Base-by-base conservation (phyloP, 2,888 invertebrate species). In the Sinotaia quadrata region DNA sequence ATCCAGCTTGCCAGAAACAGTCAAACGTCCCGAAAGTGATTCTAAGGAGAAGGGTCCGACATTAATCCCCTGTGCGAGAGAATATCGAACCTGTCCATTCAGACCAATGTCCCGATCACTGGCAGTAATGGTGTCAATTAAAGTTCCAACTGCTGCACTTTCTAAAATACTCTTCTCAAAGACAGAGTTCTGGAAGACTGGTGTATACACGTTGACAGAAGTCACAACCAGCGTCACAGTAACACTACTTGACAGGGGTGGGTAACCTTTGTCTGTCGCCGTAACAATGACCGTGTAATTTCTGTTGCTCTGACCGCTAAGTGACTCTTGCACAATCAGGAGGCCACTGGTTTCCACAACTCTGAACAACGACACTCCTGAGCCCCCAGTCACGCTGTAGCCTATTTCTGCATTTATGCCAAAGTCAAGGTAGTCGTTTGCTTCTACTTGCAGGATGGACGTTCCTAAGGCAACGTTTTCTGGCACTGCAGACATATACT, bases 111-210 rank as follows among this genome's bases (percentile, higher is more conserved):
- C 97, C 71, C 91, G 91, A 86, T 97, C 97, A 0, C 92, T 92
- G 4, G 97, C 97, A 74, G 91, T 92, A 0, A 97, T 93, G 0
- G 93, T 94, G 4, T 78, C 88, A 75, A 97, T 95, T 0, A 94
- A 93, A 0, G 95, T 93, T 2, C 95, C 95, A 0, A 95, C 89
- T 0, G 94, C 94, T 84, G 95, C 95, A 87, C 95, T 96, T 90
- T 97, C 97, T 0, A 95, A 94, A 1, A 97, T 94, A 72, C 95
- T 93, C 0, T 95, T 95, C 90, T 95, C 94, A 87, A 96, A 95
- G 80, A 94, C 94, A 4, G 79, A 74, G 0, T 94, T 68, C 5
- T 93, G 94, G 84, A 97, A 97, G 62, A 92, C 92, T 0, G 97
- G 97, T 0, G 92, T 91, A 83, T 92, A 91, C 49, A 91, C 89